phyloP scores from a whole-genome alignment of 2,113 vertebrate genomes.

The Coregonus clupeaformis region DNA sequence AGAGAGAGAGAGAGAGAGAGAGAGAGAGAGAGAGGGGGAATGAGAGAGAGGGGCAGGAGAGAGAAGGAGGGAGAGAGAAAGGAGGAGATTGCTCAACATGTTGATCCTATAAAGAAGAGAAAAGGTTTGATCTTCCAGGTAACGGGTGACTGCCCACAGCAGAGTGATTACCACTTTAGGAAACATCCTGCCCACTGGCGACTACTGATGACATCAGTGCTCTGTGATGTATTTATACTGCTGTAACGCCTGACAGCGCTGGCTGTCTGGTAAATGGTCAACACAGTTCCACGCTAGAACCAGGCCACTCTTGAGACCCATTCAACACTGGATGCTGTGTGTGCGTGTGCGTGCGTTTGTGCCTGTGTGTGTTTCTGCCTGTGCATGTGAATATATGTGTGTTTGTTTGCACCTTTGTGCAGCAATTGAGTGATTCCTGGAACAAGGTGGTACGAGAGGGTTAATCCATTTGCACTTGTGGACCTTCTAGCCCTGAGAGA shows the following conservation, averaged over 20 bases:
- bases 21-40: conserved; percentile 18
- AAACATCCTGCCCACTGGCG: conserved; percentile 67
- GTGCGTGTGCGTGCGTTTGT: conserved; percentile 7
- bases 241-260: conserved; percentile 43
- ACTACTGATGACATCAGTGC: conserved; percentile 69
- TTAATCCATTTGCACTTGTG: not conserved
- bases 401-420: not conserved
- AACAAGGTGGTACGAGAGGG: not conserved
- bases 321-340: conserved; percentile 42
- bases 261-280: conserved; percentile 57
- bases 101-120: conserved; percentile 63
- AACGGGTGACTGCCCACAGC: conserved; percentile 61
- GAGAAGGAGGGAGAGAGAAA: conserved; percentile 36
- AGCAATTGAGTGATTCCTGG: not conserved
- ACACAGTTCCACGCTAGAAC: conserved; percentile 60
- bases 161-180: conserved; percentile 65
- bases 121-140: conserved; percentile 59
- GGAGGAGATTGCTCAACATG: conserved; percentile 57
- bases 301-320: conserved; percentile 53
- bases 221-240: conserved; percentile 61
- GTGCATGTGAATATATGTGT: not conserved
- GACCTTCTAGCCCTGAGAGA: not conserved
- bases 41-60: not conserved
- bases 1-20: conserved; percentile 27
- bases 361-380: conserved; percentile 9